Evolutionary conservation across 2,888 invertebrate genomes (phyloP), one percentile per base, ranked within the genome.

Genomic region (Coronaproctus castanopsis): DNA sequence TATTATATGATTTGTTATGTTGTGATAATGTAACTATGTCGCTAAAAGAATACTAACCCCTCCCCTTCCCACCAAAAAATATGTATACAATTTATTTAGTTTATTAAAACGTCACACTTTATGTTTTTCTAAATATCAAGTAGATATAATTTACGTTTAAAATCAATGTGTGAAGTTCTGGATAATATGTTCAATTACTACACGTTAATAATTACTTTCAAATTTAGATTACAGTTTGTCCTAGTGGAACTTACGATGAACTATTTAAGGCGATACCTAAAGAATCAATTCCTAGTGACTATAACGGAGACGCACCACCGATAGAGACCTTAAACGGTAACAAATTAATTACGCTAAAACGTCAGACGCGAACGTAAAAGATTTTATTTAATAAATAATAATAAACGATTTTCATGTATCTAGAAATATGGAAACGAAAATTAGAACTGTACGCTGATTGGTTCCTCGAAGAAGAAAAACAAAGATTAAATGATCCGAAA

Each of bases 381-480:
- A n/a, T n/a, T 21, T 57, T 54, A 10, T 24, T 24, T 19, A 1
- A 8, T 24, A 10, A 48, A 10, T 2, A 50, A 21, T 54, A n/a
- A n/a, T 21, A n/a, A 36, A 52, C 21, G 3, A 21, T 50, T 57
- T 14, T 19, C 52, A 21, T 55, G 22, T 18, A 19, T 57, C 56
- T 22, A 62, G 60, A 61, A 48, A 22, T 54, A 3, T 53, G 52
- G 21, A 61, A 50, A 53, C 20, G 60, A 23, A 55, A 63, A 55
- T 48, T 68, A 49, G 56, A 63, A 53, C 61, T 62, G 10, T 64
- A 66, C 55, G 58, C 62, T 24, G 64, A 65, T 3, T 66, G 58
- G 51, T 66, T 67, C 61, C 49, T 62, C 5, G 61, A 63, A 21
- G 67, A 68, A 61, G 65, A 65, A 55, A 63, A 61, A 22, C 52